Base-by-base conservation (phyloP, 2,888 invertebrate species). In the Gryllus longicercus region DNA sequence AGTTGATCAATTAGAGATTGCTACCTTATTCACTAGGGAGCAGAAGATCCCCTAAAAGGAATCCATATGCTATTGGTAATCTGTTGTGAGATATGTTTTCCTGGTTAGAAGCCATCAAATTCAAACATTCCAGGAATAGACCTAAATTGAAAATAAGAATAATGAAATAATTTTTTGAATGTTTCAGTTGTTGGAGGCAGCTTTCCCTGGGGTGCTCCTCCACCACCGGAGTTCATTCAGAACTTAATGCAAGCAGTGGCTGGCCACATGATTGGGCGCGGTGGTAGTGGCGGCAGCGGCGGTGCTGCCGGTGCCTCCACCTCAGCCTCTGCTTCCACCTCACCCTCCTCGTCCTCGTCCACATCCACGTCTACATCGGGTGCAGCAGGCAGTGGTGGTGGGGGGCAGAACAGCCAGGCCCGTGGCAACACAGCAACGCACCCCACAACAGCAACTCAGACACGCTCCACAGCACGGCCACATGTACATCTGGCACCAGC, bases 371-470 rank as follows among this genome's bases (percentile, higher is more conserved):
- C 38, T 10, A 81, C 51, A 82, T 21, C 77, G n/a, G 63, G 50
- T 21, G 75, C 74, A 14, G 75, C 80, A 75, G 79, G 79, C 16
- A 77, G 74, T 21, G 74, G 74, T 21, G 78, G 74, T 0, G 74
- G 77, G 21, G 86, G 86, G n/a, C 88, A 88, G 81, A 88, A 88
- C 82, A 88, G 88, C 21, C 89, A 89, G 84, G 88, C 89, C 10
- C 89, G 92, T 79, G 91, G 91, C 16, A 92, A 91, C 83, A 91
- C 92, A 5, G 91, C 91, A 77, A 93, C 93, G 5, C 90, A 92
- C 86, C 92, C 93, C 38, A 93, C 93, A 14, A 93, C 93, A 38
- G 89, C 93, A 1, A 93, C 93, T 0, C 91, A 92, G 84, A 93
- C 93, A 4, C 89, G 93, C 74, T 92, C 92, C 79, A 92, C 93